phyloP scores from a whole-genome alignment of 1,140 invertebrate genomes.

The Hyposmocoma kahamanoa region DNA sequence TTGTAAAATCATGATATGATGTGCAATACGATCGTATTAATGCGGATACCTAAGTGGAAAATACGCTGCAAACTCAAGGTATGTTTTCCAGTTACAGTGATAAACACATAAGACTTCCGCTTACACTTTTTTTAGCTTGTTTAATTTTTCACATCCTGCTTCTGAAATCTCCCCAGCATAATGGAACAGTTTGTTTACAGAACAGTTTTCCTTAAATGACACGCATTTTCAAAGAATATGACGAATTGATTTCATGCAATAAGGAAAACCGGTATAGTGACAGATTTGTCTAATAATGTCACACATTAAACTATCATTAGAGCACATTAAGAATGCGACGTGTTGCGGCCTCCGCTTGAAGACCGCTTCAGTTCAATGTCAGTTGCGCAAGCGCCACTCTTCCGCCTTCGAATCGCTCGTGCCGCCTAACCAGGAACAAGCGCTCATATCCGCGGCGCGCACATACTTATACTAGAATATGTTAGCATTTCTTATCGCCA shows the following conservation, averaged over 20 bases:
- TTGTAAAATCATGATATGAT: no score
- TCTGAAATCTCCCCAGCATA: slow-evolving; percentile 25
- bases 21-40: not conserved
- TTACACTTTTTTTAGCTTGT: slow-evolving; percentile 21
- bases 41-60: slow-evolving; percentile 14
- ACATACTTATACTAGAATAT: no score
- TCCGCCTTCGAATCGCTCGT: slow-evolving; percentile 47
- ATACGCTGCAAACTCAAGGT: slow-evolving; percentile 12
- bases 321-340: slow-evolving; percentile 46
- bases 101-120: slow-evolving; percentile 21
- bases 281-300: slow-evolving; percentile 9
- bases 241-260: not conserved
- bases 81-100: slow-evolving; percentile 25
- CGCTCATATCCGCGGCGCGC: not conserved
- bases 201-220: not conserved
- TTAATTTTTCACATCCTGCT: slow-evolving; percentile 32
- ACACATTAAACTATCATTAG: slow-evolving; percentile 27
- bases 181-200: slow-evolving; percentile 10
- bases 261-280: slow-evolving; percentile 1
- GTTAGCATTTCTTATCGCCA: slow-evolving; percentile 17
- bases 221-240: not conserved
- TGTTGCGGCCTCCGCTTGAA: slow-evolving; percentile 42
- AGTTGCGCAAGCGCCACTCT: slow-evolving; percentile 66
- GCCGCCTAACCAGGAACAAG: slow-evolving; percentile 44
- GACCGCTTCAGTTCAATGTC: slow-evolving; percentile 61